phyloP scores from a whole-genome alignment of 2,113 vertebrate genomes.

The Notechis scutatus region DNA sequence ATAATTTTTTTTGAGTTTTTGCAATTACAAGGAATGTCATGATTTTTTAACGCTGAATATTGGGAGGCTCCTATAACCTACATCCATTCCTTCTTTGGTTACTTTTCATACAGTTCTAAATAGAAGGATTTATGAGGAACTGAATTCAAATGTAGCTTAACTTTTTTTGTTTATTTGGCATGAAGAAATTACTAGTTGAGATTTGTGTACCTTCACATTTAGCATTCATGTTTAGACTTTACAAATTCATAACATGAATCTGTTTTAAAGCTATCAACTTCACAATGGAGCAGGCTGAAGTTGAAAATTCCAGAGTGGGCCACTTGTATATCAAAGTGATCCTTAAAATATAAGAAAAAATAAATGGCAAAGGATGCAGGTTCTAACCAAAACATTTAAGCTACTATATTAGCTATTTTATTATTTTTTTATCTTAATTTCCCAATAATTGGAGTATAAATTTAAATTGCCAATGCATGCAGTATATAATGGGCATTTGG shows the following conservation, averaged over 20 bases:
- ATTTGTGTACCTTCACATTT: not conserved
- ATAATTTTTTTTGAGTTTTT: not conserved
- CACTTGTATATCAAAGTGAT: not conserved
- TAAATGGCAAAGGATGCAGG: not conserved
- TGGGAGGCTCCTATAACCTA: not conserved
- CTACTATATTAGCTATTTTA: not conserved
- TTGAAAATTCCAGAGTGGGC: not conserved
- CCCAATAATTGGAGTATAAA: not conserved
- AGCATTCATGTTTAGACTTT: conserved; percentile 15
- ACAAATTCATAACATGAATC: conserved; percentile 18
- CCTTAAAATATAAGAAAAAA: not conserved
- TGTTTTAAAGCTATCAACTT: conserved; percentile 33
- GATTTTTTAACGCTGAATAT: not conserved
- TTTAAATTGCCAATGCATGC: not conserved
- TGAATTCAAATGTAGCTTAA: not conserved
- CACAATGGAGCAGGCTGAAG: not conserved
- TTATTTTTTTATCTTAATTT: not conserved
- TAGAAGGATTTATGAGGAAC: not conserved
- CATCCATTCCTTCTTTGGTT: not conserved
- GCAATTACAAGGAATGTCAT: not conserved
- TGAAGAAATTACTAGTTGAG: not conserved
- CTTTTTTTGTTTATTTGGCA: not conserved
- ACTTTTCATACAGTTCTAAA: not conserved
- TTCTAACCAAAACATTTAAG: conserved; percentile 5
- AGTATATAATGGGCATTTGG: not conserved